Evolutionary conservation across 2,113 vertebrate species (phyloP).

Genomic region (Gymnobelideus leadbeateri): DNA sequence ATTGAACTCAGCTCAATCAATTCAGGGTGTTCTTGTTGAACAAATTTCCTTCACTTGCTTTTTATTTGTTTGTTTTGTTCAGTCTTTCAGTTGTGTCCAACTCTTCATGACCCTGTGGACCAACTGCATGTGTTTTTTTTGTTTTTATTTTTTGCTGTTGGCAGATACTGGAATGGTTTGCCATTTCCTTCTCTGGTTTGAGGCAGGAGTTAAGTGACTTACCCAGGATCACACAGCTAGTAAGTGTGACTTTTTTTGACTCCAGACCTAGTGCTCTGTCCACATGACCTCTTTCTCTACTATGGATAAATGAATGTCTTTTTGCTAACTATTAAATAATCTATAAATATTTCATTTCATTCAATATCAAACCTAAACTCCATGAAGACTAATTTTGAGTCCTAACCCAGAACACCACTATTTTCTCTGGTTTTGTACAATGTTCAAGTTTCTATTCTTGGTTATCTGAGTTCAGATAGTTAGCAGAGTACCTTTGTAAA

Average conservation of each 20-base stretch:
- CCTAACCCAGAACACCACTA: background rate
- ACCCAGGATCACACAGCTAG: too few relatives aligned
- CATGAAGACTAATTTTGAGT: background rate
- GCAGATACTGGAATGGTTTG: background rate
- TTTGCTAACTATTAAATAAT: background rate
- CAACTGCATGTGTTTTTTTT: background rate
- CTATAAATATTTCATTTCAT: background rate
- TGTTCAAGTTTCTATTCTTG: background rate
- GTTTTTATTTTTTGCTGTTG: too few relatives aligned
- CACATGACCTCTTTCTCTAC: background rate
- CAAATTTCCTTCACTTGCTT: background rate
- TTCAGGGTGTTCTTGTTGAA: background rate
- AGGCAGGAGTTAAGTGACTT: too few relatives aligned
- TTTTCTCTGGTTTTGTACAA: slow-evolving; percentile 17
- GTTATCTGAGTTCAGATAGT: slow-evolving; percentile 48
- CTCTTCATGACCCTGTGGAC: background rate
- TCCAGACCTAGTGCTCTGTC: too few relatives aligned
- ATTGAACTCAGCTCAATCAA: background rate
- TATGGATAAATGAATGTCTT: background rate
- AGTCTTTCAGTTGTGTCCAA: too few relatives aligned
- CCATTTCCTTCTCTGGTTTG: background rate
- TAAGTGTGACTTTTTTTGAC: too few relatives aligned
- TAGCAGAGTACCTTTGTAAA: slow-evolving; percentile 43
- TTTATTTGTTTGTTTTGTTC: background rate
- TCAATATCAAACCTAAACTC: background rate